These are phyloP conservation scores for Orientallactaga bullata DNA, from an alignment of 2,113 vertebrate genomes.

Conservation along the genomic window DNA sequence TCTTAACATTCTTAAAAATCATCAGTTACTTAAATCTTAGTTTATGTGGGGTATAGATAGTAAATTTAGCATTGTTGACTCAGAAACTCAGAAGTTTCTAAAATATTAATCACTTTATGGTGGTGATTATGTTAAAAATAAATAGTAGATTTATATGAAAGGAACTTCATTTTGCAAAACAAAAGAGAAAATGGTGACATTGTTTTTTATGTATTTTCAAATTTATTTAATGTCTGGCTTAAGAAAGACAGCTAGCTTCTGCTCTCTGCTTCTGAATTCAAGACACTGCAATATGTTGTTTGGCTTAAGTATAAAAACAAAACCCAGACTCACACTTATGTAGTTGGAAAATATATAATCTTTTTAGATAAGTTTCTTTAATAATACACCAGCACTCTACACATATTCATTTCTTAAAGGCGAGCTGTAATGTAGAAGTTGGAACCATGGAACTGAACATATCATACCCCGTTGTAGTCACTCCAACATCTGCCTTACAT, in stretches of 20 bases:
- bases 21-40: not conserved
- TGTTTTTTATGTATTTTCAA: not conserved
- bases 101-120: slow-evolving; percentile 9
- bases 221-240: not conserved
- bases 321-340: not conserved
- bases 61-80: not conserved
- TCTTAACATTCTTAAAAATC: slow-evolving; percentile 24
- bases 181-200: not conserved
- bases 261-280: not conserved
- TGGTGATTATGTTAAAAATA: not conserved
- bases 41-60: not conserved
- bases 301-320: not conserved
- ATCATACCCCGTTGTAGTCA: not conserved
- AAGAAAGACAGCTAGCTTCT: not conserved
- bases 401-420: not conserved
- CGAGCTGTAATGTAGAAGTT: not conserved
- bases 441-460: not conserved
- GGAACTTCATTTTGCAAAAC: not conserved
- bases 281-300: not conserved
- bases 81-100: not conserved
- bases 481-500: not conserved
- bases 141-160: not conserved
- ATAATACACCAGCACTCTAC: not conserved
- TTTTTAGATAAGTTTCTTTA: slow-evolving; percentile 20
- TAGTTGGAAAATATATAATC: not conserved